Evolutionary conservation across 2,797 vertebrate genomes (phyloP).

Genomic region (Thripadectes ignobilis): DNA sequence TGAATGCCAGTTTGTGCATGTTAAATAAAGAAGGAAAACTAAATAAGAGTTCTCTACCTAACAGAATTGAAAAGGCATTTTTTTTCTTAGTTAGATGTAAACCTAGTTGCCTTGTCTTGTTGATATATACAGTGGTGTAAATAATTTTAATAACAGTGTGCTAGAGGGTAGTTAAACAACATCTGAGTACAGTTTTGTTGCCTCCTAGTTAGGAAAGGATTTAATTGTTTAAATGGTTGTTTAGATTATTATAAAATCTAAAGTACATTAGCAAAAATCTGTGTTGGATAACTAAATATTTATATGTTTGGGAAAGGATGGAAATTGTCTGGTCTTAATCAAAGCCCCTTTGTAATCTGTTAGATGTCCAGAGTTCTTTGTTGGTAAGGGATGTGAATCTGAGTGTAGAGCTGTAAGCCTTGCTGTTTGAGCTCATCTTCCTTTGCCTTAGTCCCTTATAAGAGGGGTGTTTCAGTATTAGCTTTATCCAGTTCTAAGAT

Average conservation of each 20-base stretch:
- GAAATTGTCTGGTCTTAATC: neutral
- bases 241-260: neutral
- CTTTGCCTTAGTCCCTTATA: neutral
- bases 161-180: neutral
- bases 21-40: neutral
- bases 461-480: rapidly evolving
- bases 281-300: neutral
- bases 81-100: neutral
- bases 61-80: neutral
- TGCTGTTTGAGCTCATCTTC: neutral
- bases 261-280: neutral
- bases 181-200: neutral
- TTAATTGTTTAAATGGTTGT: neutral
- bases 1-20: neutral
- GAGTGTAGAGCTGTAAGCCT: neutral
- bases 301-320: neutral
- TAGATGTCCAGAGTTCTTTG: neutral
- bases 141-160: constrained; percentile 23
- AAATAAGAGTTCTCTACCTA: neutral
- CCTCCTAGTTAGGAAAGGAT: neutral
- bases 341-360: neutral
- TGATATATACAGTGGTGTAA: neutral
- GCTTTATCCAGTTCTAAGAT: neutral
- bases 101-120: neutral
- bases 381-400: neutral